A percentile compares a stretch with the other conserved stretches of the same genome.
Conservation (phyloP, 2,888 invertebrate genomes). For the Melanotus villosus region DNA sequence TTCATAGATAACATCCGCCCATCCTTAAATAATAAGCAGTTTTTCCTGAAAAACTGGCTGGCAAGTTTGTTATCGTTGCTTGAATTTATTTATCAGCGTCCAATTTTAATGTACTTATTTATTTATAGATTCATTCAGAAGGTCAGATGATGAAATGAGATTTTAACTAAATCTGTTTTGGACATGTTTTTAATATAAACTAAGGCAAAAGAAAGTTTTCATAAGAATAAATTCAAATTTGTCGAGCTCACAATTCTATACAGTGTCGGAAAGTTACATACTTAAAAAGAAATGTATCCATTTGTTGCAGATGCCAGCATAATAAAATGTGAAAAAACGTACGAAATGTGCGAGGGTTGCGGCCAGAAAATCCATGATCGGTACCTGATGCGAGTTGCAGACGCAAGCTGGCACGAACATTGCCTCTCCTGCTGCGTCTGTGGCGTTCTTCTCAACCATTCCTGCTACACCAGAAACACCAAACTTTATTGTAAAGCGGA, state of each 20-base stretch:
- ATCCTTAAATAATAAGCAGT: no score
- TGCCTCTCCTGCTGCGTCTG: conserved; percentile 97
- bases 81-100: no score
- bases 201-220: no score
- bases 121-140: no score
- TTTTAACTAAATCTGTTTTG: no score
- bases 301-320: conserved; percentile 65
- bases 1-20: no score
- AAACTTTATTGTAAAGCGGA: conserved; percentile 97
- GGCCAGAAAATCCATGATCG: conserved; percentile 95
- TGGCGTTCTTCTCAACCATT: conserved; percentile 89
- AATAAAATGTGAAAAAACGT: conserved; percentile 84
- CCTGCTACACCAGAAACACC: conserved; percentile 94
- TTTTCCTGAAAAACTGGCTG: no score
- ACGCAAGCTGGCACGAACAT: conserved; percentile 96
- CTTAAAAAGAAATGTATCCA: conserved; percentile 45
- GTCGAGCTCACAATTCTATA: background rate
- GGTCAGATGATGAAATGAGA: no score
- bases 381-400: conserved; percentile 94
- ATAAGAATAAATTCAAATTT: no score
- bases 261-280: conserved; percentile 21
- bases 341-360: conserved; percentile 95
- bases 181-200: no score
- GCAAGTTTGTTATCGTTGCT: no score
- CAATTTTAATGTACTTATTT: no score